These are phyloP conservation scores for Actenoides hombroni DNA, from an alignment of 2,113 vertebrate species.

Conservation along the genomic window DNA sequence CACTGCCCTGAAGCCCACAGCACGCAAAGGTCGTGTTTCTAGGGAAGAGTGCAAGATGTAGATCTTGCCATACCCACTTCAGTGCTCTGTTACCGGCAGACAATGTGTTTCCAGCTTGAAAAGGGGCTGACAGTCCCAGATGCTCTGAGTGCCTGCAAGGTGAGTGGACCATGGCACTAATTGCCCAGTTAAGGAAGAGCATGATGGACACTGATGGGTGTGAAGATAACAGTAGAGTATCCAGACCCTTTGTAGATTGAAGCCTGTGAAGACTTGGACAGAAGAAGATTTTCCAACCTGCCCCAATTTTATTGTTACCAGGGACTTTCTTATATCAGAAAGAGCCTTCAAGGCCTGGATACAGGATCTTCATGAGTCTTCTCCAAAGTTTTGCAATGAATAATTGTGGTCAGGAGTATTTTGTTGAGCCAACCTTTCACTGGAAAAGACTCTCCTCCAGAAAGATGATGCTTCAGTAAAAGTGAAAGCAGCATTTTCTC, in stretches of 20 bases:
- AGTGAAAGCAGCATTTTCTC: neutral
- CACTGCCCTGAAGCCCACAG: accelerated
- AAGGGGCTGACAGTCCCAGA: neutral
- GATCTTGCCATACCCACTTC: neutral
- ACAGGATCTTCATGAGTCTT: neutral
- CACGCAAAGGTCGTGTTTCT: accelerated
- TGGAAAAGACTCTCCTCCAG: neutral
- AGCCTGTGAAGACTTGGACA: neutral
- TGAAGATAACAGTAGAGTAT: accelerated
- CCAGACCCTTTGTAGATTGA: neutral
- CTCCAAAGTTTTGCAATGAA: neutral
- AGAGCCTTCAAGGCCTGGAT: neutral
- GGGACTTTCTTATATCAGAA: neutral
- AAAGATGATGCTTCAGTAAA: neutral
- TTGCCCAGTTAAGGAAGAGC: neutral
- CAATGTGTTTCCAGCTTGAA: neutral
- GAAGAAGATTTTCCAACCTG: neutral
- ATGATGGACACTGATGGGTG: neutral
- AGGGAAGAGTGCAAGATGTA: neutral
- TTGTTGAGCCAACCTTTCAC: neutral
- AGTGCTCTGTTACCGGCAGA: neutral
- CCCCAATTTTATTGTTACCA: neutral
- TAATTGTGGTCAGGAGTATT: neutral
- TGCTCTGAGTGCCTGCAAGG: neutral
- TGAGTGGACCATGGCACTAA: neutral